These are phyloP conservation scores for Ardeotis arabs DNA, from an alignment of 2,113 vertebrate species.

Conservation along the genomic window DNA sequence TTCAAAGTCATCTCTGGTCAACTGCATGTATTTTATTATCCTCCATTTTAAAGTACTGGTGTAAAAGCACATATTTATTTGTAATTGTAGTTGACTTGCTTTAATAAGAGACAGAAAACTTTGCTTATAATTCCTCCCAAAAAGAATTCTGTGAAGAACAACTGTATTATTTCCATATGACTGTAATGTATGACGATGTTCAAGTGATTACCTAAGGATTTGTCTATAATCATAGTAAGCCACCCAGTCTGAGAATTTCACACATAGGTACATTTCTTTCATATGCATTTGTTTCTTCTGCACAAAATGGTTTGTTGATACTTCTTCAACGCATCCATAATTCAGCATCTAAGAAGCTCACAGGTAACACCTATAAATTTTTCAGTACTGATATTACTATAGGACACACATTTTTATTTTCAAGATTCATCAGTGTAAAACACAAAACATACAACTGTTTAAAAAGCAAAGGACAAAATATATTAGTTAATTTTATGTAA, in stretches of 20 bases:
- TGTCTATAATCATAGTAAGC: not conserved
- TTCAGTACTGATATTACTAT: not conserved
- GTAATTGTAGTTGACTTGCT: not conserved
- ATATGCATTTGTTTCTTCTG: not conserved
- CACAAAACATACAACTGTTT: not conserved
- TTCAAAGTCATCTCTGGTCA: not conserved
- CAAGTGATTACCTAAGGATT: not conserved
- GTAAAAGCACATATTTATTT: not conserved
- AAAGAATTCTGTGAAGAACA: not conserved
- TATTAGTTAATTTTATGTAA: not conserved
- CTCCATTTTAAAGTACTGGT: not conserved
- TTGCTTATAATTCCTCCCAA: not conserved
- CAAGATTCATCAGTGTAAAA: not conserved
- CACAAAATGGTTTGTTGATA: not conserved
- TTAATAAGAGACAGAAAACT: not conserved
- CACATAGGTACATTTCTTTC: conserved; percentile 70
- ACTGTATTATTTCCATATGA: not conserved
- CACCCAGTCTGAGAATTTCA: conserved; percentile 26
- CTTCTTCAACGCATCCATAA: not conserved
- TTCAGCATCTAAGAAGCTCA: not conserved
- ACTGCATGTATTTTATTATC: not conserved
- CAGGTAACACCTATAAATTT: not conserved
- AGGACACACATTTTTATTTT: not conserved
- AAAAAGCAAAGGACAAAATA: not conserved
- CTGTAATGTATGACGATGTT: not conserved